Percentiles rank a stretch among this genome's conserved stretches.
These are phyloP conservation scores for Coleophora flavipennella DNA, from an alignment of 2,888 invertebrate species.

Conservation along the genomic window DNA sequence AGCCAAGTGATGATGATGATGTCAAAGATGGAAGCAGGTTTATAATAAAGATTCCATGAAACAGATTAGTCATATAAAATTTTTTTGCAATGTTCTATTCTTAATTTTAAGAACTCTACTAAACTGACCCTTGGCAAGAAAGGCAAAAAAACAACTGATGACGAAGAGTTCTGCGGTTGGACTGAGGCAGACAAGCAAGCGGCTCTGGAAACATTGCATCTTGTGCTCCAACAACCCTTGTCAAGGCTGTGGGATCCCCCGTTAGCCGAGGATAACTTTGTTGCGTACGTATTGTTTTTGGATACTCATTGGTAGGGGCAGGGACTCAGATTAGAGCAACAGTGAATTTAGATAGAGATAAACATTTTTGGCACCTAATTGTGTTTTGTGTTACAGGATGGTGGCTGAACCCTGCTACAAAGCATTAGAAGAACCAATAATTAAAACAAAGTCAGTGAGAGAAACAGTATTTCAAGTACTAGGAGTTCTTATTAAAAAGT, in stretches of 20 bases:
- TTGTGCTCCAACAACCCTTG: slow-evolving; percentile 79
- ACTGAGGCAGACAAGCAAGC: slow-evolving; percentile 80
- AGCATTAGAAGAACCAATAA: slow-evolving; percentile 75
- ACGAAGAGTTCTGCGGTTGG: slow-evolving; percentile 71
- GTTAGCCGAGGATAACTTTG: slow-evolving; percentile 85
- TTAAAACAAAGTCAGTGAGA: slow-evolving; percentile 75
- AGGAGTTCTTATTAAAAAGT: slow-evolving; percentile 84
- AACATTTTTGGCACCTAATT: too few species aligned
- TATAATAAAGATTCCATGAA: too few species aligned
- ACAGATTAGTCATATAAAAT: too few species aligned
- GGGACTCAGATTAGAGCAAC: too few species aligned
- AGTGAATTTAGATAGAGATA: too few species aligned
- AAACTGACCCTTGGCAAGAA: slow-evolving; percentile 60
- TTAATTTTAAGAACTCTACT: slow-evolving; percentile 51
- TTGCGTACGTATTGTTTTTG: slow-evolving; percentile 73
- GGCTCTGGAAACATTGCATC: slow-evolving; percentile 76
- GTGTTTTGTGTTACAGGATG: slow-evolving; percentile 62
- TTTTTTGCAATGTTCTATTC: too few species aligned
- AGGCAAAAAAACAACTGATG: slow-evolving; percentile 53
- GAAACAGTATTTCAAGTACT: slow-evolving; percentile 85
- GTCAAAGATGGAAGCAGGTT: too few species aligned
- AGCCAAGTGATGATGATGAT: too few species aligned
- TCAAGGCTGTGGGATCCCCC: slow-evolving; percentile 87
- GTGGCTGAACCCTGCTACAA: slow-evolving; percentile 84
- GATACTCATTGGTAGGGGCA: neutral